phyloP scores from a whole-genome alignment of 2,888 invertebrate genomes.

The Noctua pronuba region DNA sequence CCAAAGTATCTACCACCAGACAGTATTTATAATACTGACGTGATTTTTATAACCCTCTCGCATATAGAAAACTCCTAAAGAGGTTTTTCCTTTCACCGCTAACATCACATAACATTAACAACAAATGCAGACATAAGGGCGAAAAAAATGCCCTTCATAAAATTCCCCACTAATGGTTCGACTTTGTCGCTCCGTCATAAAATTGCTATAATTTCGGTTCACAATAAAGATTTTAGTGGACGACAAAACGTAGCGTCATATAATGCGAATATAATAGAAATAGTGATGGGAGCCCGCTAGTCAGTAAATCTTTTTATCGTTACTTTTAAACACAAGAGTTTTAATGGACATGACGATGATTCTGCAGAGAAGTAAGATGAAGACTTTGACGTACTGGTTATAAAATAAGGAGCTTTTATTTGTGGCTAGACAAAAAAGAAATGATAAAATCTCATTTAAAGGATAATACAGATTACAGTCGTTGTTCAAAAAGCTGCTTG shows the following conservation, averaged over 20 bases:
- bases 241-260: slow-evolving; percentile 47
- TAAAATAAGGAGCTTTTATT: not conserved
- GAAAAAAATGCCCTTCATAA: slow-evolving; percentile 53
- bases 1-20: not conserved
- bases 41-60: not conserved
- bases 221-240: slow-evolving; percentile 56
- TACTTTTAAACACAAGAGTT: slow-evolving; percentile 25
- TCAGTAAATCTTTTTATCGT: slow-evolving; percentile 49
- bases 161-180: slow-evolving; percentile 54
- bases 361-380: slow-evolving; percentile 7
- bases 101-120: slow-evolving; percentile 18
- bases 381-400: not conserved
- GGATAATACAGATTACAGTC: not conserved
- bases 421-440: not conserved
- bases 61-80: not conserved
- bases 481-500: not conserved
- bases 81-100: slow-evolving; percentile 15
- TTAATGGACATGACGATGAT: slow-evolving; percentile 13
- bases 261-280: slow-evolving; percentile 50
- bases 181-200: slow-evolving; percentile 44
- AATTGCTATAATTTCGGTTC: slow-evolving; percentile 50
- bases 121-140: slow-evolving; percentile 31
- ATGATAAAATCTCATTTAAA: not conserved
- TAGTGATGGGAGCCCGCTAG: slow-evolving; percentile 20
- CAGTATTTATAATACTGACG: not conserved